Evolutionary conservation across 2,888 invertebrate genomes (phyloP), one percentile per base, ranked within the genome.

Genomic region (Ctena decussata): DNA sequence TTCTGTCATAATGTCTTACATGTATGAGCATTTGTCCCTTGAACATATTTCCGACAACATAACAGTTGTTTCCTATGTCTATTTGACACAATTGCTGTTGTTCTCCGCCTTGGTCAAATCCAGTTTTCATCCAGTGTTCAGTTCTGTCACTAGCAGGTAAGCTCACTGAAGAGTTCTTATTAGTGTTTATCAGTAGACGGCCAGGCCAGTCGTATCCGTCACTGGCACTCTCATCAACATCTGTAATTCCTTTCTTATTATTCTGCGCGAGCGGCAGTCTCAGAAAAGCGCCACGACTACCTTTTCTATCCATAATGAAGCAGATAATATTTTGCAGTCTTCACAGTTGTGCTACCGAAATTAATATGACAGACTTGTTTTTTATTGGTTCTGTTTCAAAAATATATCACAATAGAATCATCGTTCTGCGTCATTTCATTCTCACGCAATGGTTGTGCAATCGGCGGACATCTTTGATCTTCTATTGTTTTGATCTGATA

Each of bases 1-100:
- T 44, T 21, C 35, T 71, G 24, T 21, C 71, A 39, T 71, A 71
- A n/a, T 71, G n/a, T 71, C 71, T 37, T 5, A 71, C 27, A 71
- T 71, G 71, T 41, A 71, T 44, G 8, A 41, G 41, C 44, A 71
- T 39, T n/a, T 71, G 21, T 24, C 71, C 71, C 39, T 24, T 39
- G 24, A 39, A 71, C 12, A 15, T n/a, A 21, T 71, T 71, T 11
- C 41, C 71, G 27, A 71, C 71, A n/a, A 71, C 71, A 71, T 39
- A 71, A 39, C 39, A 44, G 46, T 46, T n/a, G 21, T 46, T 46
- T 46, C 11, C 46, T 21, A 46, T 46, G 46, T 37, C 39, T 69
- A 37, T 69, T n/a, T 69, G 46, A 46, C 18, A 46, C 8, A 46
- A 46, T 15, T 41, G 41, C 41, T 41, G 6, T 21, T 46, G 15